Evolutionary conservation across 2,888 invertebrate species (phyloP).

Genomic region (Notocelia uddmanniana): DNA sequence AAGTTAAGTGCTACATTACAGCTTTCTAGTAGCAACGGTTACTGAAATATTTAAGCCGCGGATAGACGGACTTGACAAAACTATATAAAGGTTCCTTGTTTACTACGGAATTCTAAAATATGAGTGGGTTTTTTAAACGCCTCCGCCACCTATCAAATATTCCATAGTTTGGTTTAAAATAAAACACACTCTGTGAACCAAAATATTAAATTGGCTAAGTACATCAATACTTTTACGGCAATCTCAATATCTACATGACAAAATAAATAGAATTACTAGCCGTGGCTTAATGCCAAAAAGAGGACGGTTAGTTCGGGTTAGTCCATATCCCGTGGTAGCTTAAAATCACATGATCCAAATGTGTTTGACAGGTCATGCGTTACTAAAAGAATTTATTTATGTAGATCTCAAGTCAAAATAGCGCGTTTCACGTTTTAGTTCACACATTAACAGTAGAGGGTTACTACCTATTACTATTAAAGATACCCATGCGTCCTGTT

Average conservation of each 20-base stretch:
- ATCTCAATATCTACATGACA: conserved; percentile 13
- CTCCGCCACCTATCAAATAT: neutral
- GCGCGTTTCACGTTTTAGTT: conserved; percentile 7
- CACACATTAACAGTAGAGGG: conserved; percentile 22
- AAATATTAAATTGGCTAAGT: too few relatives aligned
- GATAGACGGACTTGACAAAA: too few relatives aligned
- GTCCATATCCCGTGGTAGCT: conserved; percentile 3
- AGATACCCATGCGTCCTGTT: conserved; percentile 29
- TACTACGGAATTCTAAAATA: too few relatives aligned
- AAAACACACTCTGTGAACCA: too few relatives aligned
- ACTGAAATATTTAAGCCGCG: too few relatives aligned
- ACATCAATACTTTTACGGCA: conserved; percentile 6
- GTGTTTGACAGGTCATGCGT: neutral
- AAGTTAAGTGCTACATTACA: too few relatives aligned
- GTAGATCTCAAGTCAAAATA: neutral
- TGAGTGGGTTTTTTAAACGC: neutral
- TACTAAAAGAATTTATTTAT: conserved; percentile 7
- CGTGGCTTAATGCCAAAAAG: conserved; percentile 30
- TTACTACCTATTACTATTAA: conserved; percentile 1
- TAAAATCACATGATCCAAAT: conserved; percentile 10
- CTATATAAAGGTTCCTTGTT: too few relatives aligned
- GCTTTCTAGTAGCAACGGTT: too few relatives aligned
- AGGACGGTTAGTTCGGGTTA: conserved; percentile 13
- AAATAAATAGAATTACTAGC: conserved; percentile 22
- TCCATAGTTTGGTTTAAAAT: too few relatives aligned